phyloP scores from a whole-genome alignment of 2,113 vertebrate genomes.

The Phasianus colchicus region DNA sequence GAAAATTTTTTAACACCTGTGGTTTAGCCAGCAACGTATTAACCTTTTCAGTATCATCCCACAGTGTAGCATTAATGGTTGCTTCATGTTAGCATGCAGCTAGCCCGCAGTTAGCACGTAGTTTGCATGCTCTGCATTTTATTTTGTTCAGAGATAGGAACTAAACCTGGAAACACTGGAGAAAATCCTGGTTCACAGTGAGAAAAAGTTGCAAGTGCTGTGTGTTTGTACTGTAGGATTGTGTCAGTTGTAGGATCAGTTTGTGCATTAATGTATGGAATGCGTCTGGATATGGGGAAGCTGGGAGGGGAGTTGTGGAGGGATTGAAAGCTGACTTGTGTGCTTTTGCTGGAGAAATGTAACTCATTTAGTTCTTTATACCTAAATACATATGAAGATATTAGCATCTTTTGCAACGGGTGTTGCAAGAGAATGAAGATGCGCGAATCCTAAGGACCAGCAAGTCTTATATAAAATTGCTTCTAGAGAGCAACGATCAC shows the following conservation, averaged over 20 bases:
- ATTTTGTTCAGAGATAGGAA: background rate
- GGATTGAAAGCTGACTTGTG: background rate
- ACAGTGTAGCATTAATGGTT: conserved; percentile 38
- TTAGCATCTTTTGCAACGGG: background rate
- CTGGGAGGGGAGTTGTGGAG: background rate
- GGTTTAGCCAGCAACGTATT: background rate
- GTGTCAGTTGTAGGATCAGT: background rate
- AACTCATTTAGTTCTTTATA: background rate
- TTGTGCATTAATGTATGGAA: background rate
- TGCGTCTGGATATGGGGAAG: background rate
- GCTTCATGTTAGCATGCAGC: background rate
- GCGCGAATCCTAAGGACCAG: background rate
- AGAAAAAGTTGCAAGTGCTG: background rate
- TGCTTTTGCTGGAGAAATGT: background rate
- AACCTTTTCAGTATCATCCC: conserved; percentile 24
- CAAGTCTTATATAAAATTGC: background rate
- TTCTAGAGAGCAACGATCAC: background rate
- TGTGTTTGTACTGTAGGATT: background rate
- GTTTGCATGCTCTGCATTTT: background rate
- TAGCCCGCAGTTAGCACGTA: background rate
- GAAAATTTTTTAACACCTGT: conserved; percentile 17
- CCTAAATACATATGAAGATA: background rate
- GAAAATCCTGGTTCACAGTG: background rate
- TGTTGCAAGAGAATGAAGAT: background rate
- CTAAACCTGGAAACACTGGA: background rate